Percentiles rank a stretch among this genome's conserved stretches.
Conservation (phyloP, 1,140 invertebrate species). For the Zaprionus davidi region DNA sequence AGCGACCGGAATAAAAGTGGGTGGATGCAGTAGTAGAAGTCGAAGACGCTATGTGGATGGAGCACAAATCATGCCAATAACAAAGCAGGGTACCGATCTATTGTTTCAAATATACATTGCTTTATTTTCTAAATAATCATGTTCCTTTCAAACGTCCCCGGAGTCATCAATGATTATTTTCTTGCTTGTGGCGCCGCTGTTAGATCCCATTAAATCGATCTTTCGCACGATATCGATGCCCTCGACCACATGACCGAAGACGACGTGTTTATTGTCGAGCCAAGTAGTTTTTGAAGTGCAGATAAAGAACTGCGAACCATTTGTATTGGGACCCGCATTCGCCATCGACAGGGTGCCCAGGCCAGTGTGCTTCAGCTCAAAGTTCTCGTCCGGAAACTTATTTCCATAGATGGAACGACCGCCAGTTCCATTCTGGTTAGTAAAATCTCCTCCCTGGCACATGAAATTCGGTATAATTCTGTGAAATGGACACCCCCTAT, state of each 20-base stretch:
- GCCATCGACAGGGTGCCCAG: conserved; percentile 96
- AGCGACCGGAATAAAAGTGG: background rate
- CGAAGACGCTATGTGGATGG: no score
- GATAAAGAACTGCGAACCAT: conserved; percentile 98
- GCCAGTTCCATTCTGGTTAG: conserved; percentile 96
- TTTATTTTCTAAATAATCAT: background rate
- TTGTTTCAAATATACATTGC: background rate
- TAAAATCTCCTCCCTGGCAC: conserved; percentile 98
- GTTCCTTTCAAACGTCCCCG: conserved; percentile 85
- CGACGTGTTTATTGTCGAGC: conserved; percentile 97
- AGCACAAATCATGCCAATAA: no score
- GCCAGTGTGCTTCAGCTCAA: conserved; percentile 95
- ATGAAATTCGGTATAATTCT: conserved; percentile 98
- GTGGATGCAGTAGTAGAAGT: background rate
- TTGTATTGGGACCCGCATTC: conserved; percentile 97
- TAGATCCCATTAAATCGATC: conserved; percentile 91
- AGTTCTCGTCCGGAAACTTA: conserved; percentile 99
- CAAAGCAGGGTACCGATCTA: background rate
- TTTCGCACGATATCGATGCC: conserved; percentile 97
- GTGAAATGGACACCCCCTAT: conserved; percentile 95
- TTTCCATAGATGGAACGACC: conserved; percentile 97
- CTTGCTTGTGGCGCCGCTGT: conserved; percentile 93
- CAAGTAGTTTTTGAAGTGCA: conserved; percentile 96
- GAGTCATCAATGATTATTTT: conserved; percentile 92
- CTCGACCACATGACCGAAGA: conserved; percentile 96